These are phyloP conservation scores for Porites evermanni DNA, from an alignment of 92 coral and sea anemone species.

Conservation along the genomic window DNA sequence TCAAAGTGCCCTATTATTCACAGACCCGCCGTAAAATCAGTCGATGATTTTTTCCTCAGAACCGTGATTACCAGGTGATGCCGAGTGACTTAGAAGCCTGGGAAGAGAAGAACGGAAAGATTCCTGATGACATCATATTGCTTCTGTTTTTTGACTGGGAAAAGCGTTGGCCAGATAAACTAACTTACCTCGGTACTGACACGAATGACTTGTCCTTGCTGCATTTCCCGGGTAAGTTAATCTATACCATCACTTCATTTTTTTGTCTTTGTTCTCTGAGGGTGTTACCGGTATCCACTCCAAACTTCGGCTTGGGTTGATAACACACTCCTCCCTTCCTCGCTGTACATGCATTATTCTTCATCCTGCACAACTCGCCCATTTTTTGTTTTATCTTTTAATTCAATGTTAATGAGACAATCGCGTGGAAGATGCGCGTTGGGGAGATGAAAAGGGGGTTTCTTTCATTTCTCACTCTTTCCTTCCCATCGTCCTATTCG, in stretches of 20 bases:
- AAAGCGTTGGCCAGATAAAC: slow-evolving; percentile 69
- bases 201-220: slow-evolving; percentile 50
- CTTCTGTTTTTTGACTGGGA: slow-evolving; percentile 75
- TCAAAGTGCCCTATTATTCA: too few relatives aligned
- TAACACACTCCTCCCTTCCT: too few relatives aligned
- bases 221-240: slow-evolving; percentile 81
- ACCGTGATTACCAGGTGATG: slow-evolving; percentile 64
- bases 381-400: too few relatives aligned
- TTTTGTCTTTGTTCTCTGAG: background rate
- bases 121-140: slow-evolving; percentile 73
- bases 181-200: slow-evolving; percentile 71
- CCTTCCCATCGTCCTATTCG: too few relatives aligned
- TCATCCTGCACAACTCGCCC: too few relatives aligned
- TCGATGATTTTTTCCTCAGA: background rate
- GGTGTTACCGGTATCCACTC: background rate
- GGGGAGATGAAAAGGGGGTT: too few relatives aligned
- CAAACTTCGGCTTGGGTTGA: background rate
- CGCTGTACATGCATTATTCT: too few relatives aligned
- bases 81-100: slow-evolving; percentile 67
- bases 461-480: too few relatives aligned
- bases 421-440: too few relatives aligned
- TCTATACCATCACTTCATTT: background rate
- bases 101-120: slow-evolving; percentile 67
- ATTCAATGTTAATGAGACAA: too few relatives aligned
- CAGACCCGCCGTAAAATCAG: background rate